A percentile compares a stretch with the other conserved stretches of the same genome.
Evolutionary conservation across 2,797 vertebrate species (phyloP).

Genomic region (Acanthurus lineatus): DNA sequence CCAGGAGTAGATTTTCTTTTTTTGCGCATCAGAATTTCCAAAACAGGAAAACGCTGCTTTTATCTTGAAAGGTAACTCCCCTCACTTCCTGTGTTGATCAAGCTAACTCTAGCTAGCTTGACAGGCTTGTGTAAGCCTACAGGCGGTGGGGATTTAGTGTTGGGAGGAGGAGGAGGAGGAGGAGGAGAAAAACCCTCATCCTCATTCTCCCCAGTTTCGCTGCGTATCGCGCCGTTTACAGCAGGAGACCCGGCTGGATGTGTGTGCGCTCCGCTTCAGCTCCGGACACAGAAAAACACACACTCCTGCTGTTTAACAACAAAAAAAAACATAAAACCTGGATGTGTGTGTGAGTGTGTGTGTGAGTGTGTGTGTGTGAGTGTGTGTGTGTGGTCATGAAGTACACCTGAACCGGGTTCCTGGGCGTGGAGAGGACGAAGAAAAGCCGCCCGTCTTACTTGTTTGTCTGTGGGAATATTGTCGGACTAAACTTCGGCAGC

Average conservation of each 20-base stretch:
- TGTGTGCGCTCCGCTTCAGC: constrained; percentile 4
- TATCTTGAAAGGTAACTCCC: constrained; percentile 32
- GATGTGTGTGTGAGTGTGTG: not conserved
- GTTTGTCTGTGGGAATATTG: constrained; percentile 54
- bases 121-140: not conserved
- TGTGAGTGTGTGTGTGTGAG: not conserved
- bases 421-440: constrained; percentile 54
- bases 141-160: constrained; percentile 31
- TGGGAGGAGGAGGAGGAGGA: constrained; percentile 26
- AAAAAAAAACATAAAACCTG: not conserved
- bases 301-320: not conserved
- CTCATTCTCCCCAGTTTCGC: constrained; percentile 21
- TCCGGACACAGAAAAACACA: constrained; percentile 10
- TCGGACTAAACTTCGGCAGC: constrained; percentile 45
- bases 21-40: no score
- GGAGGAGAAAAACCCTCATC: constrained; percentile 32
- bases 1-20: no score
- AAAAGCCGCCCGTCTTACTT: constrained; percentile 10
- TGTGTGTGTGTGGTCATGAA: not conserved
- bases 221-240: constrained; percentile 21
- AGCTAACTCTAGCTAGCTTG: not conserved
- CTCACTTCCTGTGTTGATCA: fast-evolving
- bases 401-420: constrained; percentile 59
- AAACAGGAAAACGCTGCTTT: not conserved
- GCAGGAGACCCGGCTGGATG: constrained; percentile 23